A percentile compares a stretch with the other conserved stretches of the same genome.
Conservation (phyloP, 35 echinoderm and acorn worm genomes). For the Chiridota heheva region DNA sequence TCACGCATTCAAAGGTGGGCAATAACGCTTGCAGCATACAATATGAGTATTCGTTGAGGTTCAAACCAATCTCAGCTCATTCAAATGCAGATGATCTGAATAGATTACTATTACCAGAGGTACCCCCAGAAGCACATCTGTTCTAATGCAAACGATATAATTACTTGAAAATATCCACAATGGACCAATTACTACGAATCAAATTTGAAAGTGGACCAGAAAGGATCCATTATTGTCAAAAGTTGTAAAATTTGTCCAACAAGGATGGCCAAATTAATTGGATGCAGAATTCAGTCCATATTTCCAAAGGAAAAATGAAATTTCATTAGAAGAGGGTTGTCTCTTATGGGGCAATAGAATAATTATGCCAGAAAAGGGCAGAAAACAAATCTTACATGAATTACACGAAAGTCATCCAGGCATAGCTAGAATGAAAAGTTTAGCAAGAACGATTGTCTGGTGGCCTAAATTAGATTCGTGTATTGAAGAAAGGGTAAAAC, state of each 20-base stretch:
- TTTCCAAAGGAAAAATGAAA: constrained; percentile 36
- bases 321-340: constrained; percentile 61
- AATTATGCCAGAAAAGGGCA: constrained; percentile 47
- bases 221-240: constrained; percentile 48
- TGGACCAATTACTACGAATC: constrained; percentile 32
- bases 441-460: constrained; percentile 53
- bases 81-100: constrained; percentile 31
- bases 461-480: constrained; percentile 51
- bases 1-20: constrained; percentile 48
- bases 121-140: no score
- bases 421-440: constrained; percentile 48
- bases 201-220: constrained; percentile 33
- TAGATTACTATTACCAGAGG: constrained; percentile 38
- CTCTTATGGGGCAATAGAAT: constrained; percentile 70
- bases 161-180: background rate
- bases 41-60: constrained; percentile 36
- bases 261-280: constrained; percentile 23
- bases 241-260: constrained; percentile 29
- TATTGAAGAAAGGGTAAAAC: constrained; percentile 33
- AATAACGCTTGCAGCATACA: constrained; percentile 29
- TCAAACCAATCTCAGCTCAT: background rate
- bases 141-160: background rate
- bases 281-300: constrained; percentile 46
- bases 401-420: constrained; percentile 72
- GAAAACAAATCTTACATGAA: constrained; percentile 44